These are phyloP conservation scores for Astur gentilis DNA, from an alignment of 2,113 vertebrate species.

Conservation along the genomic window DNA sequence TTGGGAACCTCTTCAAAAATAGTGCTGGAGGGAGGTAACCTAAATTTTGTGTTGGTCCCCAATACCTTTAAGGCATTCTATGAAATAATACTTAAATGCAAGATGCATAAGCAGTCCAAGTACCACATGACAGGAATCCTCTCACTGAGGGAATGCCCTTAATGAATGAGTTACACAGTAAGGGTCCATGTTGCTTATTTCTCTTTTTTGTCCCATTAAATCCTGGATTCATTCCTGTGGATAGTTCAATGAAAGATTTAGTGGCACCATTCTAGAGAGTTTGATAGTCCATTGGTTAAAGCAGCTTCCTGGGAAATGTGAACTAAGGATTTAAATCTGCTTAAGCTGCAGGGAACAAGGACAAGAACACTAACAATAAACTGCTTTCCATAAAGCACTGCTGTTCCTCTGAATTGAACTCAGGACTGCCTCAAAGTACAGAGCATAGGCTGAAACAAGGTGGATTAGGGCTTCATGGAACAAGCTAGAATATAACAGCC, in stretches of 20 bases:
- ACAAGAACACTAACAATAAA: neutral
- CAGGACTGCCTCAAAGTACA: neutral
- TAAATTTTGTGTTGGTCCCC: neutral
- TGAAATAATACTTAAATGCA: neutral
- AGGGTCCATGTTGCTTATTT: neutral
- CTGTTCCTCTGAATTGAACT: neutral
- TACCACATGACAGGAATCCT: neutral
- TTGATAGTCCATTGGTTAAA: neutral
- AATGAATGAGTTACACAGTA: neutral
- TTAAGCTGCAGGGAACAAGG: neutral
- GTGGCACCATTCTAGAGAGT: neutral
- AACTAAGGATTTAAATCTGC: neutral
- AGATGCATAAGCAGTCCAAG: neutral
- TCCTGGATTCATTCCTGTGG: neutral
- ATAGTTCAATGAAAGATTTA: neutral
- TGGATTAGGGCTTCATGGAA: neutral
- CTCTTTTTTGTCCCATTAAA: neutral
- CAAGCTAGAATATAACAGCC: neutral
- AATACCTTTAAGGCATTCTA: neutral
- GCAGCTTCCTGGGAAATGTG: neutral
- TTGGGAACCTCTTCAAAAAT: neutral
- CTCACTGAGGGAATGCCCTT: neutral
- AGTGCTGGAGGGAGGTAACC: neutral
- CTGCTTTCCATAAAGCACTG: neutral
- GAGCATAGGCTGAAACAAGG: neutral